phyloP scores from a whole-genome alignment of 2,797 vertebrate genomes.

The Malurus splendens region DNA sequence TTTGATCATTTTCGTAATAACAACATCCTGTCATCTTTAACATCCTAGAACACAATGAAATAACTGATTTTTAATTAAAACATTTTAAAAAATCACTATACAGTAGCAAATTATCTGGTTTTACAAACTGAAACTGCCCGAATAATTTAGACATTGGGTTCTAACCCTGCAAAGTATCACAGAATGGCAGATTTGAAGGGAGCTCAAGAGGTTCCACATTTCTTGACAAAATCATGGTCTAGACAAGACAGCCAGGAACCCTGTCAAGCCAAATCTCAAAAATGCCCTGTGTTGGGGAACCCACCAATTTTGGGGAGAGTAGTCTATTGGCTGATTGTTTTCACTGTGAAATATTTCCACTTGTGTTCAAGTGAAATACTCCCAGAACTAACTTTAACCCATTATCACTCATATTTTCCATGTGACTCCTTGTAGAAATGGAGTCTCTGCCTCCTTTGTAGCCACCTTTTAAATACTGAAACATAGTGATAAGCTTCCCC shows the following conservation, averaged over 20 bases:
- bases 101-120: neutral
- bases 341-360: neutral
- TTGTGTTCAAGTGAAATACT: neutral
- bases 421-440: neutral
- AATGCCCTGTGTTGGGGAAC: fast-evolving
- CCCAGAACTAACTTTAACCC: neutral
- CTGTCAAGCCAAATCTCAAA: neutral
- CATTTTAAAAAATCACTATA: neutral
- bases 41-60: neutral
- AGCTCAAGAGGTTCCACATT: neutral
- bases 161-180: neutral
- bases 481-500: neutral
- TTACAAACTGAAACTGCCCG: neutral
- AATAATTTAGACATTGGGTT: neutral
- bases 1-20: neutral
- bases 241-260: neutral
- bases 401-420: neutral
- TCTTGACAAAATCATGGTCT: neutral
- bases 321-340: neutral
- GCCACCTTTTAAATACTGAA: neutral
- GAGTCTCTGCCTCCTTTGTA: neutral
- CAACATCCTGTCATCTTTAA: neutral
- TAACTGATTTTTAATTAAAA: neutral
- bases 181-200: neutral
- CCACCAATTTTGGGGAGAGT: neutral